A percentile compares a stretch with the other conserved stretches of the same genome.
Evolutionary conservation across 2,797 vertebrate genomes (phyloP).

Genomic region (Salmo trutta): DNA sequence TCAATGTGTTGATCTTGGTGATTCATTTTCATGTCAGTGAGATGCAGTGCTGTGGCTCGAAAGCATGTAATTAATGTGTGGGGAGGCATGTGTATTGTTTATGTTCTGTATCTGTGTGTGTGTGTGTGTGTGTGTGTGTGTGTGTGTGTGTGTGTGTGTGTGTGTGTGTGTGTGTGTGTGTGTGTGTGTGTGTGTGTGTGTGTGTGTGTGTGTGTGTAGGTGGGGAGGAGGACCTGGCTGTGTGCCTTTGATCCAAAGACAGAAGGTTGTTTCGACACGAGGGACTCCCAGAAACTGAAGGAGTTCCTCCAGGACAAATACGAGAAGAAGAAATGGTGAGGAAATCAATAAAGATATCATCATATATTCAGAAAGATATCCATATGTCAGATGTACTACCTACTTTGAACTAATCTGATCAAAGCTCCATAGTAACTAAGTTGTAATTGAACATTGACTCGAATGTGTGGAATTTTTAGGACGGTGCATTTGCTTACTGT

Average conservation of each 20-base stretch:
- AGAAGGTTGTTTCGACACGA: conserved; percentile 82
- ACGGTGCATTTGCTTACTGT: neutral
- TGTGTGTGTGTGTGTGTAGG: conserved; percentile 64
- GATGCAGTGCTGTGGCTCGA: neutral
- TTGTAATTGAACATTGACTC: neutral
- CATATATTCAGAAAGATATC: neutral
- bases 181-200: conserved; percentile 11
- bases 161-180: neutral
- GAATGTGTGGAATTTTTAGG: neutral
- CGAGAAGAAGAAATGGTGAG: conserved; percentile 90
- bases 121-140: neutral
- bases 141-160: neutral
- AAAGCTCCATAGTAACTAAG: neutral
- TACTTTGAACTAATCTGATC: neutral
- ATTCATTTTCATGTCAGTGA: conserved; percentile 11
- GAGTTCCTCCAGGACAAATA: conserved; percentile 94
- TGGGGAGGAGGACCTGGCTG: conserved; percentile 88
- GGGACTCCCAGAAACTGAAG: conserved; percentile 89
- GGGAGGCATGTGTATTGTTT: conserved; percentile 29
- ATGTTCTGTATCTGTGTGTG: conserved; percentile 14
- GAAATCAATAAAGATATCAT: neutral
- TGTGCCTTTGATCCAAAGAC: conserved; percentile 86
- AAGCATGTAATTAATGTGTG: conserved; percentile 5
- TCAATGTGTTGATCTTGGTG: conserved; percentile 7
- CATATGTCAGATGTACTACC: neutral